Evolutionary conservation across 1,140 invertebrate genomes (phyloP).

Genomic region (Metopolophium dirhodum): DNA sequence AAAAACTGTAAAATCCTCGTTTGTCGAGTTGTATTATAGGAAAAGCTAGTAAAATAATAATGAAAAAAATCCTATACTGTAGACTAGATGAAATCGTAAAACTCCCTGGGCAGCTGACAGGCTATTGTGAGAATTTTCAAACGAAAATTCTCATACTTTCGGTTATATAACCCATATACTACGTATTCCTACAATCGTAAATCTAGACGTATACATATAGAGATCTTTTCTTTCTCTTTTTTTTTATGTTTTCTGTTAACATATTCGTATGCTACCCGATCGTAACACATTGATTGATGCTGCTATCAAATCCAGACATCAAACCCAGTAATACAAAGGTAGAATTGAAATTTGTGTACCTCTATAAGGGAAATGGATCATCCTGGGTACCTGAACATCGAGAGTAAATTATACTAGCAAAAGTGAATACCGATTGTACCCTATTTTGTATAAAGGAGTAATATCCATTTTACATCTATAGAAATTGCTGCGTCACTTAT

Average conservation of each 20-base stretch:
- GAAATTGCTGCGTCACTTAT: constrained; percentile 26
- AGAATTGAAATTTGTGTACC: background rate
- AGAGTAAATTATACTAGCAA: background rate
- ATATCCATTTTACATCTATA: background rate
- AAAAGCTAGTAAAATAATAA: background rate
- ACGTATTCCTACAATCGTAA: background rate
- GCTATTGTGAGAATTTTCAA: background rate
- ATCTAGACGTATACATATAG: background rate
- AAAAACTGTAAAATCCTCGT: background rate
- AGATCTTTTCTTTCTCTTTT: too few relatives aligned
- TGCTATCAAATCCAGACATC: background rate
- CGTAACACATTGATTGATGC: background rate
- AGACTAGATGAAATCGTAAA: background rate
- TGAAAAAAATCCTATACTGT: background rate
- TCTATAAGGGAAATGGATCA: background rate
- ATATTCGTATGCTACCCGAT: background rate
- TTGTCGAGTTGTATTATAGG: too few relatives aligned
- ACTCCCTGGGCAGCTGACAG: background rate
- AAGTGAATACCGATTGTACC: background rate
- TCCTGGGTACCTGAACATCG: background rate
- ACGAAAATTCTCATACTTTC: background rate
- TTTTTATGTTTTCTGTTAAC: background rate
- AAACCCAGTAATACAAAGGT: background rate
- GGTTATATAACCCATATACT: background rate
- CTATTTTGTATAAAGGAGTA: background rate